Percentiles rank a stretch among this genome's conserved stretches.
These are phyloP conservation scores for Rhopalosiphum nymphaeae DNA, from an alignment of 2,888 invertebrate species.

Conservation along the genomic window DNA sequence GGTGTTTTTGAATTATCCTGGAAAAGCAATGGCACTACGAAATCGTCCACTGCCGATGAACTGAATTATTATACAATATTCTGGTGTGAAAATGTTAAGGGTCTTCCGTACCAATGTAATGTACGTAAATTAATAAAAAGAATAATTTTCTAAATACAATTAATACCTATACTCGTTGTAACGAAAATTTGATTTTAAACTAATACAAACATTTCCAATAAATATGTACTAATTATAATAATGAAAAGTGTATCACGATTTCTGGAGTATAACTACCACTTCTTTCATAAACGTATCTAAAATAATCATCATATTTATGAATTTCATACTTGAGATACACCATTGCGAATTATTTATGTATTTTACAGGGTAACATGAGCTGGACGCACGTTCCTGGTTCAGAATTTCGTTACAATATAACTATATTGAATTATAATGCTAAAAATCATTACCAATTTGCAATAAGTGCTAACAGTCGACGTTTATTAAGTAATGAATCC, in stretches of 20 bases:
- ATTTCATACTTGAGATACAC: too few species aligned
- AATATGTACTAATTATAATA: not conserved
- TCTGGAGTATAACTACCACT: too few species aligned
- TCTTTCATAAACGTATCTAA: not conserved
- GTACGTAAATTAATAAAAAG: conserved; percentile 68
- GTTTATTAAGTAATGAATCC: conserved; percentile 68
- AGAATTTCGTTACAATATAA: conserved; percentile 74
- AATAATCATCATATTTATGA: not conserved
- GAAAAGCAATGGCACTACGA: conserved; percentile 73
- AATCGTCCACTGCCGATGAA: conserved; percentile 67
- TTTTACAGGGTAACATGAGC: conserved; percentile 74
- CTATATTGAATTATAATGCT: conserved; percentile 73
- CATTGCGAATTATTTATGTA: conserved; percentile 30
- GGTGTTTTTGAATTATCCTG: conserved; percentile 81
- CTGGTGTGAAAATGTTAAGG: conserved; percentile 78
- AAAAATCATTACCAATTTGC: conserved; percentile 80
- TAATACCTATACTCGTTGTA: not conserved
- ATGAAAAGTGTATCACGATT: not conserved
- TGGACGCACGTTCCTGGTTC: conserved; percentile 74
- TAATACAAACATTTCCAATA: not conserved
- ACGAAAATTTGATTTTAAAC: not conserved
- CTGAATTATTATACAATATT: conserved; percentile 81
- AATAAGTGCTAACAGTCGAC: conserved; percentile 81
- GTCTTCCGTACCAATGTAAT: conserved; percentile 74
- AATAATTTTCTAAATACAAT: not conserved